Conservation (phyloP, 2,113 vertebrate species). For the Anarhynchus alexandrinus region DNA sequence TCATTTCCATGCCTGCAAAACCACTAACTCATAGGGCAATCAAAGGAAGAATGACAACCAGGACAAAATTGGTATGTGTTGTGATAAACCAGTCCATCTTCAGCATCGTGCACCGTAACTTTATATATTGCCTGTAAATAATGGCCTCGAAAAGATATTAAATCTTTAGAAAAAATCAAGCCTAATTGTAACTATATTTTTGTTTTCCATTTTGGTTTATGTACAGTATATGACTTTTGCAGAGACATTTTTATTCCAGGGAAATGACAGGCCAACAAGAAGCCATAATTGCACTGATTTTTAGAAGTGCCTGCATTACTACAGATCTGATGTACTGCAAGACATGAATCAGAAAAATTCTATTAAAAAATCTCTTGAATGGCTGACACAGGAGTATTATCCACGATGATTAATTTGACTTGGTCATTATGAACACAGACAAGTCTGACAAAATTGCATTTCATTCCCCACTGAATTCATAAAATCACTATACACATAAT, state of each 20-base stretch:
- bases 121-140: constrained; percentile 45
- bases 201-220: constrained; percentile 68
- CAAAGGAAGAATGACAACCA: constrained; percentile 24
- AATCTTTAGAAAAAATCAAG: constrained; percentile 38
- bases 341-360: constrained; percentile 96
- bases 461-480: constrained; percentile 88
- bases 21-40: constrained; percentile 46
- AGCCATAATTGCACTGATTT: constrained; percentile 92
- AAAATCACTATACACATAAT: constrained; percentile 63
- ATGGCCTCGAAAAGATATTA: constrained; percentile 32
- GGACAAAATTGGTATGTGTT: not conserved
- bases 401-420: constrained; percentile 95
- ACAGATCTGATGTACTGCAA: constrained; percentile 86
- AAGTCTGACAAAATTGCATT: constrained; percentile 93
- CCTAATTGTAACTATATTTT: constrained; percentile 67
- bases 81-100: not conserved
- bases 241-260: constrained; percentile 72
- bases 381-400: constrained; percentile 93
- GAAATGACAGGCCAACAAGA: constrained; percentile 91
- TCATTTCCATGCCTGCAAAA: constrained; percentile 21
- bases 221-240: constrained; percentile 46
- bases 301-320: constrained; percentile 86
- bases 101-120: not conserved
- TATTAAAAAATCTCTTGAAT: constrained; percentile 94
- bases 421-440: constrained; percentile 93